Conservation (phyloP, 2,113 vertebrate species). For the Notothenia rossii region DNA sequence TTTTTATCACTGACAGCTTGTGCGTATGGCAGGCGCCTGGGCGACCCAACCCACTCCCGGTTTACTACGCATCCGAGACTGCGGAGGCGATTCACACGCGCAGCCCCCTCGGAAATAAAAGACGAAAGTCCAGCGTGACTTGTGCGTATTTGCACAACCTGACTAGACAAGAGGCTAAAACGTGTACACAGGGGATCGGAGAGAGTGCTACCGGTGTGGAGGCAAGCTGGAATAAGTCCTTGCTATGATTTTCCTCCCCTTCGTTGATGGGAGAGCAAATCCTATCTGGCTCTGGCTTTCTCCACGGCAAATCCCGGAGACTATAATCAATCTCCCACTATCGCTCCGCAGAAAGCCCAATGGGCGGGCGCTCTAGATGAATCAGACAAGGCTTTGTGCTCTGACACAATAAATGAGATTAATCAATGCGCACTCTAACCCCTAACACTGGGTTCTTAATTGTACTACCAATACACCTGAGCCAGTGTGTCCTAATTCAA, state of each 20-base stretch:
- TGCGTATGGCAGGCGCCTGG: slow-evolving; percentile 61
- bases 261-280: slow-evolving; percentile 50
- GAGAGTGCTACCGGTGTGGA: background rate
- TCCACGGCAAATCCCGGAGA: slow-evolving; percentile 73
- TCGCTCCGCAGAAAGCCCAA: slow-evolving; percentile 63
- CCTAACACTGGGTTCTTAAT: background rate
- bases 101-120: slow-evolving; percentile 31
- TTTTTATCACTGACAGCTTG: slow-evolving; percentile 23
- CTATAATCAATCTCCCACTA: slow-evolving; percentile 67
- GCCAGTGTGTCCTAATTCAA: background rate
- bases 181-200: background rate
- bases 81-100: slow-evolving; percentile 67
- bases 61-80: slow-evolving; percentile 76
- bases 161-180: background rate
- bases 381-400: slow-evolving; percentile 63
- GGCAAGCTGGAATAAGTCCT: slow-evolving; percentile 38
- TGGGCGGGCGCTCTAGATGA: slow-evolving; percentile 74
- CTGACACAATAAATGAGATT: slow-evolving; percentile 46
- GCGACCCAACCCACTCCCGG: slow-evolving; percentile 81
- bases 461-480: slow-evolving; percentile 10
- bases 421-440: slow-evolving; percentile 39
- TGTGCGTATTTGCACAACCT: slow-evolving; percentile 34
- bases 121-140: slow-evolving; percentile 57
- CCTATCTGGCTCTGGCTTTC: slow-evolving; percentile 46
- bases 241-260: slow-evolving; percentile 9